Base-by-base conservation (phyloP, 1,140 invertebrate species). In the Planococcus citri region DNA sequence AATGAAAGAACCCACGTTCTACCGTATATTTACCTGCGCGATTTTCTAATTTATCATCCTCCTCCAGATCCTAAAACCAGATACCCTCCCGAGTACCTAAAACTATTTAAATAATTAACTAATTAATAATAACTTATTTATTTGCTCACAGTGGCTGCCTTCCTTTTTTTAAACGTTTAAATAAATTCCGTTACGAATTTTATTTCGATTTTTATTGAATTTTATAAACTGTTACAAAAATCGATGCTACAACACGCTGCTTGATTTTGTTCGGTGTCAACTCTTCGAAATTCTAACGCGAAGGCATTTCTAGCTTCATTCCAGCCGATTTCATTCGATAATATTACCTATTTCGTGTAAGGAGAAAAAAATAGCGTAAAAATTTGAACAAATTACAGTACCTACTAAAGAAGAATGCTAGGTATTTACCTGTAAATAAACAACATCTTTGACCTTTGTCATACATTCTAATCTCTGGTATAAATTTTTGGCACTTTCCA, bases 161-260 rank as follows among this genome's bases (percentile, higher is more conserved):
- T 60, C 57, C 8, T 6, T n/a, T 60, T 6, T 9, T 60, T 22
- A 37, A 6, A 60, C 6, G 20, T 60, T 22, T 24, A 64, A 64
- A 64, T 25, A 64, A 24, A 64, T 64, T 51, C 4, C 17, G 4
- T 51, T 17, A 9, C 41, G 17, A 9, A 25, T 64, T 58, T 58
- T 58, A 4, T 4, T 58, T 58, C 51, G 51, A 8, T 20, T 27
- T 24, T 64, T 64, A 24, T 25, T 64, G 3, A 4, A 58, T 25
- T 60, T 60, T 27, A 64, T 64, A 64, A 64, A 64, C 60, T 64
- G 22, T 24, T 64, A 25, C 25, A 27, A 64, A 64, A 64, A 64
- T 64, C 60, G 2, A 27, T 9, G 25, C 22, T 64, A 27, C 60
- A 64, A 17, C 60, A 6, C 8, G 21, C 9, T 1, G 60, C 22